Evolutionary conservation across 37 sponge, comb jelly and placozoan genomes (phyloP).

Genomic region (Hexactinellida sp.): DNA sequence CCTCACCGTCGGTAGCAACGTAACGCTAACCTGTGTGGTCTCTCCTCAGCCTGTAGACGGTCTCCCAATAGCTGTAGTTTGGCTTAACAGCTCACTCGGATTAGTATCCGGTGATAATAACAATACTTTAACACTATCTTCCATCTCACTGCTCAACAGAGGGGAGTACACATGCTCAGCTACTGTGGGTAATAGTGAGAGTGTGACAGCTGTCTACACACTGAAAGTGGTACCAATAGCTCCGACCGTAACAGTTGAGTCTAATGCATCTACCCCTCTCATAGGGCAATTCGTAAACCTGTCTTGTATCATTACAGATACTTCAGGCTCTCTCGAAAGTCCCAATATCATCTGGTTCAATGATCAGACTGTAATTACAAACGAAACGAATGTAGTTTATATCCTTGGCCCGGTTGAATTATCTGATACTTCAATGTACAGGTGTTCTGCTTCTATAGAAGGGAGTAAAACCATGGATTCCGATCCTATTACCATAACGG

Average conservation of each 20-base stretch:
- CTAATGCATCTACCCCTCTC: background rate
- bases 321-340: background rate
- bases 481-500: background rate
- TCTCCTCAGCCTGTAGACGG: background rate
- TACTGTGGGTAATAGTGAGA: background rate
- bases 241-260: background rate
- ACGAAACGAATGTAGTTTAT: background rate
- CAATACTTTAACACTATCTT: background rate
- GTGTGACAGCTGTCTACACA: background rate
- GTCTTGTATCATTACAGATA: background rate
- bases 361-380: background rate
- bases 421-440: background rate
- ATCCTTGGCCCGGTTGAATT: background rate
- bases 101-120: background rate
- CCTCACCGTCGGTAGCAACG: background rate
- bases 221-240: background rate
- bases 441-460: background rate
- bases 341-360: background rate
- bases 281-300: background rate
- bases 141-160: background rate
- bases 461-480: background rate
- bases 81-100: background rate
- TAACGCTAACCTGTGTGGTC: background rate
- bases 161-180: background rate
- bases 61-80: background rate